Percentiles rank a stretch among this genome's conserved stretches.
phyloP scores from a whole-genome alignment of 2,797 vertebrate genomes.

The Spinus pinus region DNA sequence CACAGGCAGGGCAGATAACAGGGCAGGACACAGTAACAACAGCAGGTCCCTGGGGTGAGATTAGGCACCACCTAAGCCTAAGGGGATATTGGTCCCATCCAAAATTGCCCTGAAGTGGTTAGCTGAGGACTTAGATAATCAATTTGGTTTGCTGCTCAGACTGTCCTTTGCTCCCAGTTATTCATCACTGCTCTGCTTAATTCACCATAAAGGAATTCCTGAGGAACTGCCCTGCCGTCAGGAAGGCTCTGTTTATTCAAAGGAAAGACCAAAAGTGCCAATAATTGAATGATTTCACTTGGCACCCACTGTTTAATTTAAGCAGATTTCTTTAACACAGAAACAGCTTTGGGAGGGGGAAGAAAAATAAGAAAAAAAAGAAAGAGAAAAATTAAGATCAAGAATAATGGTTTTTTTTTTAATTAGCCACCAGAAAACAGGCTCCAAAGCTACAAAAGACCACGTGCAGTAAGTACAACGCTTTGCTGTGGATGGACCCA shows the following conservation, averaged over 20 bases:
- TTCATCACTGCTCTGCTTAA: constrained; percentile 70
- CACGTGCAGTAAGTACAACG: rapidly evolving
- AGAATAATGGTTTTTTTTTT: background rate
- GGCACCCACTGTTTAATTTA: background rate
- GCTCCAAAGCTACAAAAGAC: background rate
- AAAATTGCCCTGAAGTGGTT: constrained; percentile 2
- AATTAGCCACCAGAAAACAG: background rate
- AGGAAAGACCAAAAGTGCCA: constrained; percentile 16
- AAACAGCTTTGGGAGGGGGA: background rate
- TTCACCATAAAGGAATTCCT: constrained; percentile 78
- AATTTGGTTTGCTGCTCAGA: constrained; percentile 28
- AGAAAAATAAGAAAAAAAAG: background rate
- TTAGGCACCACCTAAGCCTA: background rate
- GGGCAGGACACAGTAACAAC: background rate
- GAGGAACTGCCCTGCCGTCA: constrained; percentile 68
- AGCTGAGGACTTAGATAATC: background rate
- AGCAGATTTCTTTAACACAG: background rate
- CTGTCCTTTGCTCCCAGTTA: constrained; percentile 39
- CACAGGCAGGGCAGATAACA: background rate
- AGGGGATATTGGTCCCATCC: background rate
- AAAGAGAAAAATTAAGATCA: background rate
- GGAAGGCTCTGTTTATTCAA: constrained; percentile 43
- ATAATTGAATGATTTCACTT: constrained; percentile 34
- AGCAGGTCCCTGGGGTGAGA: background rate
- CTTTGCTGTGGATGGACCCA: background rate